Percentiles rank a stretch among this genome's conserved stretches.
Conservation (phyloP, 2,113 vertebrate genomes). For the Bettongia penicillata region DNA sequence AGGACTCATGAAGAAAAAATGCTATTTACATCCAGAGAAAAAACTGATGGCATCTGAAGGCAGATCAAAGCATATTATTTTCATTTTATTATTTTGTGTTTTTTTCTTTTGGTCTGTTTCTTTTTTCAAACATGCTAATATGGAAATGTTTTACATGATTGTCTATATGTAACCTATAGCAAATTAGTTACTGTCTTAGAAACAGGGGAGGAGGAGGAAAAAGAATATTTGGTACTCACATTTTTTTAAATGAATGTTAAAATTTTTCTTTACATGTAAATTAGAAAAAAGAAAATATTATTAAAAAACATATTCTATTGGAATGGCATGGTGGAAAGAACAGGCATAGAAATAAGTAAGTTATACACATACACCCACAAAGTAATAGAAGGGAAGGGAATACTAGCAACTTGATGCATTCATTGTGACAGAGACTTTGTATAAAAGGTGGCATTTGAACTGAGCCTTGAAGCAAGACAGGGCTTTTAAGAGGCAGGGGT, state of each 20-base stretch:
- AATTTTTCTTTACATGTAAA: neutral
- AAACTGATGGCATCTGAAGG: neutral
- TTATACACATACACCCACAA: neutral
- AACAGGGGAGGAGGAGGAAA: too few species aligned
- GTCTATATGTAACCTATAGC: neutral
- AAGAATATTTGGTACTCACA: neutral
- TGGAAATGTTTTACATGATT: neutral
- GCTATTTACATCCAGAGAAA: neutral
- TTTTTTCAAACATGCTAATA: neutral
- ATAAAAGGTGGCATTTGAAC: neutral
- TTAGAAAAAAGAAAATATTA: neutral
- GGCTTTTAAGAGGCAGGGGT: neutral
- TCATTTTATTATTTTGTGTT: neutral
- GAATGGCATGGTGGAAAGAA: neutral
- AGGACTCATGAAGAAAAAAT: neutral
- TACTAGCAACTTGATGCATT: neutral
- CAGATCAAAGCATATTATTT: neutral
- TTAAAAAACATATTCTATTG: neutral
- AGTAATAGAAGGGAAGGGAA: neutral
- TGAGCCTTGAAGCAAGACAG: neutral
- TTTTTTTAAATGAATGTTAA: neutral
- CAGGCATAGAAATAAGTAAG: neutral
- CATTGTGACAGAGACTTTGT: neutral
- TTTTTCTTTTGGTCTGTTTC: neutral
- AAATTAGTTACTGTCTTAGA: too few species aligned